These are phyloP conservation scores for Diachasma alloeum DNA, from an alignment of 1,140 invertebrate genomes.

Conservation along the genomic window DNA sequence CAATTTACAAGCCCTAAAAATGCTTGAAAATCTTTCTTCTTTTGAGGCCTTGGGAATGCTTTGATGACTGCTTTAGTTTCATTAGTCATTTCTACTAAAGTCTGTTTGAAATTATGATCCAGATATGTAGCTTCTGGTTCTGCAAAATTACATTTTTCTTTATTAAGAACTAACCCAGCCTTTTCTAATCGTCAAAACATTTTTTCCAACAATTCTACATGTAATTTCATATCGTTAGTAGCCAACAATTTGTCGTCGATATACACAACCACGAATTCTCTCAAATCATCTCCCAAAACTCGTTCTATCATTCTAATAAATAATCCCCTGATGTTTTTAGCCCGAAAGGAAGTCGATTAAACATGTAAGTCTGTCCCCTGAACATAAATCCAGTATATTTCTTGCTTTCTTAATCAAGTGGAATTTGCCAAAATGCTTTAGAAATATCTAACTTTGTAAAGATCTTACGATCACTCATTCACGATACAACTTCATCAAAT, in stretches of 20 bases:
- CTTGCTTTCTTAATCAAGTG: slow-evolving; percentile 4
- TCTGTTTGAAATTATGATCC: slow-evolving; percentile 44
- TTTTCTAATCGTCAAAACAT: slow-evolving; percentile 33
- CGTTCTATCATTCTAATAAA: slow-evolving; percentile 50
- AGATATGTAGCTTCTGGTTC: slow-evolving; percentile 44
- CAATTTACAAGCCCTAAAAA: slow-evolving; percentile 45
- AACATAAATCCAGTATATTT: slow-evolving; percentile 44
- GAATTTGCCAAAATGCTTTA: neutral
- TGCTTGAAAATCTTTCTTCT: slow-evolving; percentile 46
- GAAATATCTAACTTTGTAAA: neutral
- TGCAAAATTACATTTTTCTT: slow-evolving; percentile 49
- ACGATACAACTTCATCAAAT: no score
- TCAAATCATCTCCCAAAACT: slow-evolving; percentile 39
- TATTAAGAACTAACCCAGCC: slow-evolving; percentile 45
- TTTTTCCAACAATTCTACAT: slow-evolving; percentile 29
- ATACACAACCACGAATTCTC: slow-evolving; percentile 35
- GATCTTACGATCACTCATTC: neutral
- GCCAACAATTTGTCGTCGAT: slow-evolving; percentile 51
- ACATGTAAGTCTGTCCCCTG: slow-evolving; percentile 58
- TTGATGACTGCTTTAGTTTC: slow-evolving; percentile 51
- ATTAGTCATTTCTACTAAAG: slow-evolving; percentile 42
- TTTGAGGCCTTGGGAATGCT: slow-evolving; percentile 50
- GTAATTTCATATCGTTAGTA: slow-evolving; percentile 35
- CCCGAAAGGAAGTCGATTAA: slow-evolving; percentile 63
- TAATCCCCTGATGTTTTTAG: slow-evolving; percentile 57